These are phyloP conservation scores for human DNA, from an alignment of 2,113 vertebrate genomes.

Conservation along the genomic window DNA sequence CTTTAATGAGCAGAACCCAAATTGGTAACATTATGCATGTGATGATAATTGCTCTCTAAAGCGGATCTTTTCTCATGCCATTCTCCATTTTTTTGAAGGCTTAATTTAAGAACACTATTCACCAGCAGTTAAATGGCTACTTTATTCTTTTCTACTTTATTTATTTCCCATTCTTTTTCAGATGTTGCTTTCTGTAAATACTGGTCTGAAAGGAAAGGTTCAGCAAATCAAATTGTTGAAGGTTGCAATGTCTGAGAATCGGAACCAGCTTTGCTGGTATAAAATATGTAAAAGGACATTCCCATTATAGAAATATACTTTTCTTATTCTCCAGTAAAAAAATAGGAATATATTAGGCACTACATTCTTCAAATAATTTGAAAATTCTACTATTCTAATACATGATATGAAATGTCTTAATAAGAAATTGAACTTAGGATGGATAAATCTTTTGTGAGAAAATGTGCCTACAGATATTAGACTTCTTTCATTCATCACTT, in stretches of 20 bases:
- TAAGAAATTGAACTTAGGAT: neutral
- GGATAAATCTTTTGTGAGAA: neutral
- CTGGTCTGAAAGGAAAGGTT: neutral
- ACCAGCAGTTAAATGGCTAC: neutral
- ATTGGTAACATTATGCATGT: neutral
- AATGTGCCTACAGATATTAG: neutral
- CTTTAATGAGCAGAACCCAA: neutral
- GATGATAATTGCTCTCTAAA: neutral
- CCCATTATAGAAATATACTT: neutral
- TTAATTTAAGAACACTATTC: neutral
- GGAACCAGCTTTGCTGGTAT: neutral
- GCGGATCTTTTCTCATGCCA: neutral
- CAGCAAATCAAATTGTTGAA: neutral
- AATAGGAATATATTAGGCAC: neutral
- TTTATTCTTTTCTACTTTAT: neutral
- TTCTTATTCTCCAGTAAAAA: neutral
- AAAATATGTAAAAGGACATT: neutral
- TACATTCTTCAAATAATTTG: neutral
- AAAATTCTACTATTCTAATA: neutral
- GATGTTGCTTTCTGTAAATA: constrained; percentile 20
- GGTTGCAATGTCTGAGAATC: neutral
- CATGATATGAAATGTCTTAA: neutral
- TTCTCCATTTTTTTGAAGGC: neutral
- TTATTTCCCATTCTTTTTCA: neutral
- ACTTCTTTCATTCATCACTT: neutral